Evolutionary conservation across 1,140 invertebrate genomes (phyloP), one percentile per base, ranked within the genome.

Genomic region (Dinoponera quadriceps): DNA sequence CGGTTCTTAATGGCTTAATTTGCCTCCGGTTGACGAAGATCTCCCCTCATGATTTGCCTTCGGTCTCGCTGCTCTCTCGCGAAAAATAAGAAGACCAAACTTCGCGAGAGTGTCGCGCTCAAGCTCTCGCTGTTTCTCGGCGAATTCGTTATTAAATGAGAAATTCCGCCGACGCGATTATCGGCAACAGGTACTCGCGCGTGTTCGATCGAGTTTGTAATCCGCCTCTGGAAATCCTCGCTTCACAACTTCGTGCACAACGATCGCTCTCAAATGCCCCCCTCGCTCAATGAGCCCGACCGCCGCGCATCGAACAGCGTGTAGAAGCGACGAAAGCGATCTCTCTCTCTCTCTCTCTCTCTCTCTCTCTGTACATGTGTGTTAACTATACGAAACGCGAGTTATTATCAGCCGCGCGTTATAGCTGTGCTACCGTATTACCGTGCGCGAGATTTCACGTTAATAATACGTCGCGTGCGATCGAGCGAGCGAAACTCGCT

Each of bases 181-280:
- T 57, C 62, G 86, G 86, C 86, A 87, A 87, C 85, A 87, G 86
- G 86, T 87, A 84, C 57, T 74, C 65, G 25, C 33, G 25, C 33
- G 16, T 62, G 63, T 44, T 49, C 63, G 77, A 75, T 86, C 49
- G 68, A 83, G 72, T 57, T 71, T 44, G 22, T 71, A 80, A 80
- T 80, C 75, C 22, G 75, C 22, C 51, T 55, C 60, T 44, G 25
- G 65, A 80, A 71, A 80, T 48, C 27, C 59, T 75, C 38, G 33
- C 14, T 60, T 62, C 20, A 59, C 44, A 49, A 78, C 75, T 80
- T 80, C 22, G 22, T 48, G 65, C 33, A 57, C 33, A 49, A 71
- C 51, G 75, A 69, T 78, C 63, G 62, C 29, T 77, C 73, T 75
- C 22, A 48, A 22, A 2, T 33, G 51, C 65, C 25, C 62, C 74